Base-by-base conservation (phyloP, 1,140 invertebrate species). In the Aphis gossypii region DNA sequence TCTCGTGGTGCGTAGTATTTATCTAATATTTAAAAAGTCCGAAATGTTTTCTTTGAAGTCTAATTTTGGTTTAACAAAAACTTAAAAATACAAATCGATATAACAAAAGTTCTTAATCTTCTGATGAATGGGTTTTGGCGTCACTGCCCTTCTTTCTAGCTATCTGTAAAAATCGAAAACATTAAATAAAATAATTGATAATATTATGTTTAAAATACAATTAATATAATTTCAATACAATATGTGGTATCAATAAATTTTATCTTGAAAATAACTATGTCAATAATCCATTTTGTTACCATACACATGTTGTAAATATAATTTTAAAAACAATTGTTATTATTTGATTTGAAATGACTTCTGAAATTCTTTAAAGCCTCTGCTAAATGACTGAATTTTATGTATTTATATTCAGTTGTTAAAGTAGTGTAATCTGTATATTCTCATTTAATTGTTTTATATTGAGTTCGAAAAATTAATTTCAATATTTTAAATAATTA, bases 261-360 rank as follows among this genome's bases (percentile, higher is more conserved):
- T 35, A 48, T 54, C 18, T 7, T 54, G 21, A 51, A 54, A 54
- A 89, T 89, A 38, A 54, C 41, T 89, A 23, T 20, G 9, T 54
- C 9, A 88, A 35, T 35, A 35, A 86, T 86, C 41, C 46, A 89
- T 89, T 89, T 89, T 89, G 84, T 89, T 86, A 54, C 87, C 48
- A 89, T 89, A 54, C n/a, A 54, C 87, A 48, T 87, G 21, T 44
- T 44, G 87, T 88, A 88, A 46, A 48, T 88, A 48, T 88, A 51
- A 88, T 48, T 35, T 88, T 88, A 20, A 30, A 88, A 88, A 88
- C 7, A 3, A 87, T 87, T 87, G 44, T 87, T 76, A 76, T 87
- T 46, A 48, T 87, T 87, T 87, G 25, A 46, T 87, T 30, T 87
- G 30, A 46, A n/a, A 44, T 46, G 44, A 87, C 84, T 87, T 87